phyloP scores from a whole-genome alignment of 2,113 vertebrate genomes.

The Nycticorax nycticorax region DNA sequence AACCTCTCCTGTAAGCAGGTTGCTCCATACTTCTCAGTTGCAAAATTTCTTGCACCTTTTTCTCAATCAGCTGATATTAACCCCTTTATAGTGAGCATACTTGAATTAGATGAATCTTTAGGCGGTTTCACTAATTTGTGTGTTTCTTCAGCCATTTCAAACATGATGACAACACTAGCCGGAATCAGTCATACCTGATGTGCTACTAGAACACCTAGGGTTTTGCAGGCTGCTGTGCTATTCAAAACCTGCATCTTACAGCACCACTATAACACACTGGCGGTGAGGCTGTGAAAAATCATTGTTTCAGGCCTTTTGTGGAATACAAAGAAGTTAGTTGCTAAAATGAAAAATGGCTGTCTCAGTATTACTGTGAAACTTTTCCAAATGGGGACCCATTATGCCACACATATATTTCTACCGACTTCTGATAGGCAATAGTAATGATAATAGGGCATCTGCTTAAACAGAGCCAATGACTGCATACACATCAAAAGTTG shows the following conservation, averaged over 20 bases:
- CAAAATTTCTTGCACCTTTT: slow-evolving; percentile 34
- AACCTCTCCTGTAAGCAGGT: background rate
- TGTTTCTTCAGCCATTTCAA: background rate
- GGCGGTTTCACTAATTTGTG: background rate
- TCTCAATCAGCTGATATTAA: slow-evolving; percentile 7
- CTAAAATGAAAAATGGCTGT: background rate
- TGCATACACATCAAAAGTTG: background rate
- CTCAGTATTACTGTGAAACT: background rate
- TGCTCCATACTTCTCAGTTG: slow-evolving; percentile 17
- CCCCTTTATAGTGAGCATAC: background rate
- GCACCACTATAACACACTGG: background rate
- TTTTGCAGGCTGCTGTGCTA: background rate
- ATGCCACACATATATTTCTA: background rate
- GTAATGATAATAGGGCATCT: background rate
- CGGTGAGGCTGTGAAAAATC: background rate
- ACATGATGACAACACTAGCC: background rate
- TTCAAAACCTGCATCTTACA: background rate
- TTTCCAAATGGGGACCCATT: background rate
- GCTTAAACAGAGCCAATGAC: background rate
- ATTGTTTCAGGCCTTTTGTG: background rate
- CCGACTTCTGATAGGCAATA: background rate
- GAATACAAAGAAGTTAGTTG: background rate
- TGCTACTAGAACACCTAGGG: background rate
- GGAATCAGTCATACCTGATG: background rate
- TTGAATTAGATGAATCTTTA: background rate